Base-by-base conservation (phyloP, 2,888 invertebrate species). In the Criorhina ranunculi region DNA sequence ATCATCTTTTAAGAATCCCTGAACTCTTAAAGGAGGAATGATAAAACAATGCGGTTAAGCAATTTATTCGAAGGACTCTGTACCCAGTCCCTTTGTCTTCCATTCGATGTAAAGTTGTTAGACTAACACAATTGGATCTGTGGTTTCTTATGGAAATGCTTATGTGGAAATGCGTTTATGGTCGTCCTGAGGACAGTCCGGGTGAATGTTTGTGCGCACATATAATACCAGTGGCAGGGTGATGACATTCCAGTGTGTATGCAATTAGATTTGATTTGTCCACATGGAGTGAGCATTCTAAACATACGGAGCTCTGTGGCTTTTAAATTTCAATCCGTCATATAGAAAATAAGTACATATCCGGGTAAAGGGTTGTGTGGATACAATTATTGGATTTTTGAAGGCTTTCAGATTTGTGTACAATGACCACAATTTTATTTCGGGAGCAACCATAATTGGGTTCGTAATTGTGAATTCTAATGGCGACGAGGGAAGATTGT, bases 361-460 rank as follows among this genome's bases (percentile, higher is more conserved):
- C 24, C 12, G 17, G n/a, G 42, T 31, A 19, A 4, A 7, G 31
- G 19, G 17, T 31, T n/a, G 46, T 66, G 8, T 57, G 46, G 67
- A 73, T 73, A 70, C 79, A 80, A 80, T 85, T 70, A 80, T 85
- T 70, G 80, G 75, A 76, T 85, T 80, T 85, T 80, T 76, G 80
- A 76, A 80, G 46, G 66, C 64, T 70, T 59, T 64, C 44, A 76
- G 59, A 80, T 85, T 80, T 80, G 76, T 80, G 70, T 64, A 66
- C 80, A 70, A 70, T 85, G 85, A 85, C 85, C 85, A 76, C 85
- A 85, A 85, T 85, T 85, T 79, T 85, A 85, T 85, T 85, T 70
- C 80, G 57, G 85, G 40, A 85, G 53, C 57, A 55, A 80, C 85
- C 85, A 76, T 85, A 85, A 85, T 85, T 85, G 85, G 85, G 57